Evolutionary conservation across 2,888 invertebrate genomes (phyloP).

Genomic region (Eilema caniola): DNA sequence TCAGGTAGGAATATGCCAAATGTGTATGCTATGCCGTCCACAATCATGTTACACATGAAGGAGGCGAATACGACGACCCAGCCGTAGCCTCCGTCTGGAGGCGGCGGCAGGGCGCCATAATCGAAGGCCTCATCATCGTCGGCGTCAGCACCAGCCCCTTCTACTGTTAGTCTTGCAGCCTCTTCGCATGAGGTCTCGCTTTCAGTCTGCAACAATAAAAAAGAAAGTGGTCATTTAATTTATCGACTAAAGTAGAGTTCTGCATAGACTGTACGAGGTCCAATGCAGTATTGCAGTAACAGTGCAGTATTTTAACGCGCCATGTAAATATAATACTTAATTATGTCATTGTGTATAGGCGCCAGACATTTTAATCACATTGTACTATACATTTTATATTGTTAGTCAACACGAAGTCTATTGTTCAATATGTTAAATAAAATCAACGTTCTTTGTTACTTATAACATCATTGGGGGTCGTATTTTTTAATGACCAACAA

Average conservation of each 20-base stretch:
- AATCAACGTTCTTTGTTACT: background rate
- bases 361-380: background rate
- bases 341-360: background rate
- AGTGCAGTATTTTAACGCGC: constrained; percentile 48
- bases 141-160: constrained; percentile 86
- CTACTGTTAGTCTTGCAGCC: constrained; percentile 92
- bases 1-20: constrained; percentile 97
- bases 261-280: constrained; percentile 45
- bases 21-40: constrained; percentile 99
- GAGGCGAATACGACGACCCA: constrained; percentile 98
- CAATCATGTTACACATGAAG: constrained; percentile 99
- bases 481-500: background rate
- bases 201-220: constrained; percentile 90
- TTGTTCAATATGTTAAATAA: constrained; percentile 1
- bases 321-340: background rate
- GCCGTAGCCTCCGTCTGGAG: constrained; percentile 96
- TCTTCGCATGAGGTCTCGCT: constrained; percentile 95
- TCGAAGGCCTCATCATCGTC: constrained; percentile 89
- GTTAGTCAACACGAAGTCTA: background rate
- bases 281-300: constrained; percentile 55
- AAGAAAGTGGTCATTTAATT: constrained; percentile 21
- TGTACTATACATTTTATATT: background rate
- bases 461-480: too few relatives aligned
- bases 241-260: constrained; percentile 38
- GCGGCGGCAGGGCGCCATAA: constrained; percentile 93